Conservation (phyloP, 2,113 vertebrate species). For the Plestiodon gilberti region DNA sequence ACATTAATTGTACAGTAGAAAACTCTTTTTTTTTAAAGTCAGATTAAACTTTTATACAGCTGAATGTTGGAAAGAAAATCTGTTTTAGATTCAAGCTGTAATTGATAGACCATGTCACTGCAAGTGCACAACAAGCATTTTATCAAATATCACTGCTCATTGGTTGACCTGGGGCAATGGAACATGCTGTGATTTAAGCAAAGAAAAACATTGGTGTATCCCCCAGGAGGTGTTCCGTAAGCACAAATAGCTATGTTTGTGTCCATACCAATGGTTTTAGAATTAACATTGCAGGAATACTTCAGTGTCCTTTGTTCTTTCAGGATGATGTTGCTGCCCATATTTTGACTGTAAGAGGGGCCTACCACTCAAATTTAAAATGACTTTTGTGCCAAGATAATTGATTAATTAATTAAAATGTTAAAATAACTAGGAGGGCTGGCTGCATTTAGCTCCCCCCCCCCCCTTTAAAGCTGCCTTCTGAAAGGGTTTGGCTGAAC, state of each 20-base stretch:
- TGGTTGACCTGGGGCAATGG: background rate
- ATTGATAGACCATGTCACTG: too few relatives aligned
- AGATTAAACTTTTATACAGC: background rate
- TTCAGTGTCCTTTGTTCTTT: background rate
- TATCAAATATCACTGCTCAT: background rate
- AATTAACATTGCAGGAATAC: background rate
- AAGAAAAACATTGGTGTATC: background rate
- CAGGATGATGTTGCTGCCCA: background rate
- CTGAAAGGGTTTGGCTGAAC: too few relatives aligned
- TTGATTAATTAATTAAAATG: too few relatives aligned
- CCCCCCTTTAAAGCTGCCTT: too few relatives aligned
- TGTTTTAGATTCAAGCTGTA: background rate
- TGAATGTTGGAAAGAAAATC: background rate
- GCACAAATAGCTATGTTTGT: too few relatives aligned
- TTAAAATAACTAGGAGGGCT: too few relatives aligned
- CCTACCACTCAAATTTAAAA: too few relatives aligned
- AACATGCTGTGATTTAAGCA: background rate
- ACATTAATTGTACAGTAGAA: background rate
- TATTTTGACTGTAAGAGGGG: background rate
- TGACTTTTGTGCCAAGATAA: too few relatives aligned
- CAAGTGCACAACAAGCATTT: background rate
- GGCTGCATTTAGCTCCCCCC: too few relatives aligned
- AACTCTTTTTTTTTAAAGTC: background rate
- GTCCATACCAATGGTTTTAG: too few relatives aligned
- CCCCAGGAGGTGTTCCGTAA: background rate